A percentile compares a stretch with the other conserved stretches of the same genome.
Conservation (phyloP, 2,888 invertebrate genomes). For the Callosobruchus maculatus region DNA sequence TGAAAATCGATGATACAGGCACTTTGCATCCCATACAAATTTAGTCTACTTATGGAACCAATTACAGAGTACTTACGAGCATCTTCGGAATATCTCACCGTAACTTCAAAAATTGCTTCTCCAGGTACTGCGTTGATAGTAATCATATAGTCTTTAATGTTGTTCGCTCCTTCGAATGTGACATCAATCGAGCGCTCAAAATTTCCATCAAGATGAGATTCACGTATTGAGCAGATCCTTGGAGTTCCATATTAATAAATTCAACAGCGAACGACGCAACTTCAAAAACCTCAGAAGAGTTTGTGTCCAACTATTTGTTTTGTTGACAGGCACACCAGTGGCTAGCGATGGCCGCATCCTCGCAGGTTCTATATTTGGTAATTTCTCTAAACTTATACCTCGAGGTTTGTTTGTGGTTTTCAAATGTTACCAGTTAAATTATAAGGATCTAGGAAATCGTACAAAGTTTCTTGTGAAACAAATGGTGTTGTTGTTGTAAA, state of each 20-base stretch:
- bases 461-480: constrained; percentile 77
- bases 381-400: constrained; percentile 61
- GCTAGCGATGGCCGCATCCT: constrained; percentile 70
- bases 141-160: constrained; percentile 59
- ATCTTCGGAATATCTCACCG: constrained; percentile 54
- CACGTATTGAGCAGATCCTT: constrained; percentile 62
- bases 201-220: constrained; percentile 60
- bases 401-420: constrained; percentile 20
- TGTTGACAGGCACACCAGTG: constrained; percentile 89
- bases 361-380: constrained; percentile 69
- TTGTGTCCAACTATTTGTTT: constrained; percentile 55
- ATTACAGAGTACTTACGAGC: constrained; percentile 52
- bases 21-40: constrained; percentile 78
- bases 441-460: constrained; percentile 60
- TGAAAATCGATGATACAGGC: constrained; percentile 71
- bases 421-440: constrained; percentile 30
- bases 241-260: constrained; percentile 63
- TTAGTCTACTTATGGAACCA: constrained; percentile 74
- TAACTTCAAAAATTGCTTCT: constrained; percentile 74
- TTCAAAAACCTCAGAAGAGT: constrained; percentile 54
- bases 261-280: constrained; percentile 61
- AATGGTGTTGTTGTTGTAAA: constrained; percentile 76
- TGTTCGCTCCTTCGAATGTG: constrained; percentile 43
- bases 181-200: constrained; percentile 63
- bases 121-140: constrained; percentile 65